phyloP scores from a whole-genome alignment of 1,140 invertebrate genomes.

The Pseudomyrmex sp. region DNA sequence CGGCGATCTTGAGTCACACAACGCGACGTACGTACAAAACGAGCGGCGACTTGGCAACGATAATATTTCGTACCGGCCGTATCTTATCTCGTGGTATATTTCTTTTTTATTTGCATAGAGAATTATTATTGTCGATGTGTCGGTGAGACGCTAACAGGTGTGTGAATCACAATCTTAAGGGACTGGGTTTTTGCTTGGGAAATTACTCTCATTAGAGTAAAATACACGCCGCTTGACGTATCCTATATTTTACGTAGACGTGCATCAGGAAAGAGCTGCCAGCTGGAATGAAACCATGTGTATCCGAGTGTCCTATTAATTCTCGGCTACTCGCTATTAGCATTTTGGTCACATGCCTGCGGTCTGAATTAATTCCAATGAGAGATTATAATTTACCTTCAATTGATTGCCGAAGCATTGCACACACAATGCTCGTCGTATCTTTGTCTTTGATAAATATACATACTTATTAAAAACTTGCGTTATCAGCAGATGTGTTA shows the following conservation, averaged over 20 bases:
- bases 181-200: neutral
- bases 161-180: conserved; percentile 19
- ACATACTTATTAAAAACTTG: too few relatives aligned
- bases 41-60: conserved; percentile 6
- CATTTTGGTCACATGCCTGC: neutral
- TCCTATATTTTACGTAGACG: conserved; percentile 20
- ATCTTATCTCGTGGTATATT: conserved; percentile 41
- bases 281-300: neutral
- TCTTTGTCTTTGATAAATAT: too few relatives aligned
- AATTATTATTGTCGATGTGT: conserved; percentile 32
- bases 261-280: neutral
- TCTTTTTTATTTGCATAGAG: neutral
- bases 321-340: neutral
- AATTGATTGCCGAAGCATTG: too few relatives aligned
- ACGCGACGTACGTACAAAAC: conserved; percentile 38
- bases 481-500: too few relatives aligned
- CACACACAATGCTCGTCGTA: too few relatives aligned
- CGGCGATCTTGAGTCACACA: conserved; percentile 56
- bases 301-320: neutral
- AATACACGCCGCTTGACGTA: neutral
- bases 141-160: conserved; percentile 29
- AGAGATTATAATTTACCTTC: too few relatives aligned
- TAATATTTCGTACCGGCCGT: conserved; percentile 50
- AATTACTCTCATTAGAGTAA: conserved; percentile 34
- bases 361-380: too few relatives aligned